These are phyloP conservation scores for Ibycter americanus DNA, from an alignment of 2,797 vertebrate genomes.

Conservation along the genomic window DNA sequence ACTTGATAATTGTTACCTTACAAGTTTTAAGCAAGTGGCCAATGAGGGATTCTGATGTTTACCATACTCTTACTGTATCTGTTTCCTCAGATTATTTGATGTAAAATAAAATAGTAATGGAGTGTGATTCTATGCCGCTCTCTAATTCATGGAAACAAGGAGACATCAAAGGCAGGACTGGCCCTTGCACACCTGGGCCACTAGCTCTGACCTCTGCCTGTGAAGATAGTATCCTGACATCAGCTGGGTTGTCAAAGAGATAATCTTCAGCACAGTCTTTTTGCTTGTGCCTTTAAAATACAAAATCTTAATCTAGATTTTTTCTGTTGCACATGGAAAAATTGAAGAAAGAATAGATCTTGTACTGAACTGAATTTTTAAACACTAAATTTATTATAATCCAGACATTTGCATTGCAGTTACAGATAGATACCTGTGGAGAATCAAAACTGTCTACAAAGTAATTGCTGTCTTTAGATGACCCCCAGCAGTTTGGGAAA, in stretches of 20 bases:
- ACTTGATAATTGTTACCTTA: background rate
- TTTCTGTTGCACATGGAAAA: background rate
- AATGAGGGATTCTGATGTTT: background rate
- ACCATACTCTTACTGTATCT: background rate
- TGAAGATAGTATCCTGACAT: background rate
- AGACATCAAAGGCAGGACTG: background rate
- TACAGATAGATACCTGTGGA: background rate
- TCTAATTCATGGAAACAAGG: background rate
- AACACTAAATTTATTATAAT: background rate
- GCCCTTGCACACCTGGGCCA: background rate
- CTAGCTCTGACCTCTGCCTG: rapidly evolving
- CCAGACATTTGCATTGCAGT: background rate
- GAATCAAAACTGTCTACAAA: background rate
- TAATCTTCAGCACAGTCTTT: background rate
- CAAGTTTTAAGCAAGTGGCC: background rate
- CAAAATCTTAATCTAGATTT: background rate
- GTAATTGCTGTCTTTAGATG: background rate
- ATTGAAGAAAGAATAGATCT: background rate
- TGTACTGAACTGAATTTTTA: background rate
- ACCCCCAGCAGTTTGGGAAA: background rate
- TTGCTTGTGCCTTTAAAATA: background rate
- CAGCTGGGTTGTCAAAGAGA: background rate
- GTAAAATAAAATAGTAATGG: background rate
- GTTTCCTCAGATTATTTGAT: background rate
- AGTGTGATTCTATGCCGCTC: background rate